These are phyloP conservation scores for Choloepus didactylus DNA, from an alignment of 2,797 vertebrate genomes.

Conservation along the genomic window DNA sequence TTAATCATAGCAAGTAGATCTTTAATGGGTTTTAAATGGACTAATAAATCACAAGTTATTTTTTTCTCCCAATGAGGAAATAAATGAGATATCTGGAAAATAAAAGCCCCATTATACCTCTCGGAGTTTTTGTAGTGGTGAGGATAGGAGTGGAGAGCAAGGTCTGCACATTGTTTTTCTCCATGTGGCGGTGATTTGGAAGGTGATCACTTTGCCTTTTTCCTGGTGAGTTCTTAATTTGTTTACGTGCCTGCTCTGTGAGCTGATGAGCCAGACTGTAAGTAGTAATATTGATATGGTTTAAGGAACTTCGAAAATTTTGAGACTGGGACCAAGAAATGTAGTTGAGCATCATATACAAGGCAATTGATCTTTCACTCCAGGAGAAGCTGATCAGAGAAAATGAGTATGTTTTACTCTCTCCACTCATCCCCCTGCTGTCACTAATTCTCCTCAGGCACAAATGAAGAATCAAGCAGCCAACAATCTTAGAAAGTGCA, in stretches of 20 bases:
- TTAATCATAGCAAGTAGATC: conserved; percentile 87
- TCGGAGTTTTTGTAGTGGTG: not conserved
- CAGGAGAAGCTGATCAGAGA: conserved; percentile 27
- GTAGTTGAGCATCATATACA: not conserved
- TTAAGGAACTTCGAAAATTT: conserved; percentile 37
- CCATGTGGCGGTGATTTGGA: not conserved
- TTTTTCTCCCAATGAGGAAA: conserved; percentile 80
- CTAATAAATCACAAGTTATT: conserved; percentile 85
- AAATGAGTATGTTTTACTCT: not conserved
- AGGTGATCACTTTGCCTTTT: not conserved
- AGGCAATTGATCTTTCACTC: conserved; percentile 32
- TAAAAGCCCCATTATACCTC: conserved; percentile 60
- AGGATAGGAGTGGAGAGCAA: accelerated
- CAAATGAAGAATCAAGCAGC: not conserved
- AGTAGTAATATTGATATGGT: not conserved
- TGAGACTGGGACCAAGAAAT: not conserved
- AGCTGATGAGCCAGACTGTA: not conserved
- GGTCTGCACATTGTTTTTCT: not conserved
- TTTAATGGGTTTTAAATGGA: conserved; percentile 88
- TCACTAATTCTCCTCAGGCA: conserved; percentile 1
- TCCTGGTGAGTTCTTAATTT: conserved; percentile 5
- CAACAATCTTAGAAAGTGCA: not conserved
- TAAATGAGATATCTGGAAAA: conserved; percentile 73
- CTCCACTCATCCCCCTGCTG: not conserved
- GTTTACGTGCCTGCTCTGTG: not conserved